Base-by-base conservation (phyloP, 2,797 vertebrate genomes). In the Chanos chanos region DNA sequence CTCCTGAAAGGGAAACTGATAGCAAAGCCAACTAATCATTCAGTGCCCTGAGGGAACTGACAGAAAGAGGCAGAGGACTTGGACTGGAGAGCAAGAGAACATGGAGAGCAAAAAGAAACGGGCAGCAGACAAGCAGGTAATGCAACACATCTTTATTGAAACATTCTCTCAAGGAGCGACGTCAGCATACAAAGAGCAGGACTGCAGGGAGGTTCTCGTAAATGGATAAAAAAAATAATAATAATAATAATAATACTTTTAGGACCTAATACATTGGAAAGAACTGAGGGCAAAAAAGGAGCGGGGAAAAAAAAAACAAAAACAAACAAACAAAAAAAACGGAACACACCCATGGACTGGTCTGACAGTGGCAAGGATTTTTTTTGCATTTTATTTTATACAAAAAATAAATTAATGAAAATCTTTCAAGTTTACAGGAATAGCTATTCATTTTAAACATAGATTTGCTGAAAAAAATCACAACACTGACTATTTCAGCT, bases 361-460 rank as follows among this genome's bases (percentile, higher is more conserved):
- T 86, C 79, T 58, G 76, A 87, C 81, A 84, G 86, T 86, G 85
- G 81, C 70, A 80, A 86, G 80, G 84, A 83, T 86, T 88, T 89
- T 67, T 81, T 90, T 90, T 90, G 85, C 85, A 86, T 90, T 89
- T 77, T 85, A 82, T 91, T 91, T 92, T 90, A 85, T 91, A 92
- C 87, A 90, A 90, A 89, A 91, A 89, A 89, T 86, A 90, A 90
- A 89, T 91, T 91, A 92, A 91, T 92, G 87, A 90, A 78, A 89
- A 89, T 90, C 87, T 89, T 90, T 89, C 88, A 90, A 89, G 84
- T 89, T 93, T 92, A 92, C 83, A 89, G 91, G 92, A 94, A 91
- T 91, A 89, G 83, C 85, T 86, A 87, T 84, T 87, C 85, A 80
- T 85, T 78, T 77, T 86, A 82, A 83, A 88, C 83, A 83, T 78